phyloP scores from a whole-genome alignment of 2,797 vertebrate species.

The Halcyon smyrnensis region DNA sequence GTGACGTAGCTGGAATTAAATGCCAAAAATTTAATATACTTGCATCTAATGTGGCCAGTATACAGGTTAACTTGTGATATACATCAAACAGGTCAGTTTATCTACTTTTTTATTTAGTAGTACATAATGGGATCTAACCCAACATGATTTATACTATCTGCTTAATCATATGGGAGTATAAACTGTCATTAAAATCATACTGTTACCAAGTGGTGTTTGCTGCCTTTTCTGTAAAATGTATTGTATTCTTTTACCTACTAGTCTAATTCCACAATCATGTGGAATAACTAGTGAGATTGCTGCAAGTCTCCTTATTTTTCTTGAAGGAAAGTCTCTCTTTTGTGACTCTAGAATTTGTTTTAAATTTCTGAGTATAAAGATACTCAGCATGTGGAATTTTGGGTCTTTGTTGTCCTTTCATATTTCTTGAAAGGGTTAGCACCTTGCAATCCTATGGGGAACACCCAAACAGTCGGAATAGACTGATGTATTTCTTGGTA shows the following conservation, averaged over 20 bases:
- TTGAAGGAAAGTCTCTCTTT: neutral
- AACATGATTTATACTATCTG: neutral
- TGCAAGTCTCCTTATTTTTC: neutral
- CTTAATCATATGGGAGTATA: neutral
- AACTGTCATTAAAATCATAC: neutral
- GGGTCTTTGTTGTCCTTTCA: rapidly evolving
- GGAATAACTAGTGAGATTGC: neutral
- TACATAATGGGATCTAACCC: neutral
- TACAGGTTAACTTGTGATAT: neutral
- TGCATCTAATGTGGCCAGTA: neutral
- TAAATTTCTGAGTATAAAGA: neutral
- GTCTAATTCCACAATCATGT: neutral
- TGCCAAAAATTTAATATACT: neutral
- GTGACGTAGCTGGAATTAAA: neutral
- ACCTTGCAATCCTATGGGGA: neutral
- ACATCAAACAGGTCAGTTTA: neutral
- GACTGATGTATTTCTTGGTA: neutral
- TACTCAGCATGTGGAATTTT: neutral
- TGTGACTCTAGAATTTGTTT: neutral
- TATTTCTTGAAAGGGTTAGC: neutral
- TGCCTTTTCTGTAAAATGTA: neutral
- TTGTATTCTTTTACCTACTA: neutral
- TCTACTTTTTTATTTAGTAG: neutral
- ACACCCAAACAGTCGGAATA: neutral
- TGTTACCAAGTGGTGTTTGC: neutral